Base-by-base conservation (phyloP, 2,113 vertebrate species). In the Apus apus region DNA sequence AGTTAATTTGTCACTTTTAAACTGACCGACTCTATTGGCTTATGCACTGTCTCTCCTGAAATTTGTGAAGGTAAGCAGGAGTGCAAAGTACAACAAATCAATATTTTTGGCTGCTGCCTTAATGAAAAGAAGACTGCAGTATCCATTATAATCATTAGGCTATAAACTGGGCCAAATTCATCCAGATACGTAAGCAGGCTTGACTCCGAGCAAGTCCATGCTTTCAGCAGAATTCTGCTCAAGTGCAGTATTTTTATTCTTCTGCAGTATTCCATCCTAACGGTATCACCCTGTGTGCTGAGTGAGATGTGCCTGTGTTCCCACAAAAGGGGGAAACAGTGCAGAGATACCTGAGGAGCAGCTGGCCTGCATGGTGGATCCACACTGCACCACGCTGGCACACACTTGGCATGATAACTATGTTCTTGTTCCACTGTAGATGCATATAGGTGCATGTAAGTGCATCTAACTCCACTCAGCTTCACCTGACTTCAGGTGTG, bases 61-160 rank as follows among this genome's bases (percentile, higher is more conserved):
- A 94, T 83, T 83, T 96, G 95, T 97, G 94, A 85, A 96, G 85
- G 94, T 94, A 96, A 96, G 89, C 91, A 83, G 71, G 90, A 96
- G 78, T 5, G 4, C 5, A 23, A 89, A 89, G 87, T 94, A 93
- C 75, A 96, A 73, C 88, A 85, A 95, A 94, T 96, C 94, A 81
- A 94, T 97, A 90, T 60, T 96, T 92, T 96, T 95, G 90, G 83
- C 87, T 95, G 36, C 66, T 90, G 58, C 87, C 72, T 93, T 95
- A 96, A 97, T 94, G 93, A 96, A 91, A 92, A 90, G 89, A 94
- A 46, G 60, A 65, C 71, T 95, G 92, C 89, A 78, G 43, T 89
- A 95, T 94, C 93, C 87, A 90, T 91, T 94, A 93, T 89, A 95
- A 96, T 94, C 87, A 94, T 89, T 93, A 91, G 82, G 60, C 36